Conservation (phyloP, 1,140 invertebrate genomes). For the Chrysopa pallens region DNA sequence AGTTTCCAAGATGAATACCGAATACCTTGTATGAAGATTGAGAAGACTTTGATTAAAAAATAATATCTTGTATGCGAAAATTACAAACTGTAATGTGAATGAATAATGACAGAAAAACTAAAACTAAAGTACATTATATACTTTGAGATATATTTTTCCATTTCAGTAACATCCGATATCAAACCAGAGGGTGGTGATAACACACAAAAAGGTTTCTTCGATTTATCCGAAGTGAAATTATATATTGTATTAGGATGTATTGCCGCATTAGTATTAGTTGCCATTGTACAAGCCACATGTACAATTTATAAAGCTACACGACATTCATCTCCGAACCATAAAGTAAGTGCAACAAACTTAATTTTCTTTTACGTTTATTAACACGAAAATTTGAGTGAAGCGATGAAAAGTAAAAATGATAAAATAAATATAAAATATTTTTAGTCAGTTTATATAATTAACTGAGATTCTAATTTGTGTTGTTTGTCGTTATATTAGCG, state of each 20-base stretch:
- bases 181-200: slow-evolving; percentile 12
- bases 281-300: slow-evolving; percentile 65
- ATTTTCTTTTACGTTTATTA: too few species aligned
- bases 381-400: too few species aligned
- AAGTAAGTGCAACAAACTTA: slow-evolving; percentile 9
- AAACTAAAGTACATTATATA: too few species aligned
- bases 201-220: slow-evolving; percentile 26
- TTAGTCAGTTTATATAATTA: not conserved
- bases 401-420: too few species aligned
- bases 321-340: slow-evolving; percentile 40
- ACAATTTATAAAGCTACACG: slow-evolving; percentile 55
- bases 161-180: slow-evolving; percentile 22
- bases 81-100: too few species aligned
- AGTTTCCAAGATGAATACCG: too few species aligned
- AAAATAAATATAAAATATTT: not conserved
- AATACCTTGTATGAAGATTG: too few species aligned
- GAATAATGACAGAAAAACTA: too few species aligned
- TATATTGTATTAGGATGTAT: slow-evolving; percentile 72
- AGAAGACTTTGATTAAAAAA: too few species aligned
- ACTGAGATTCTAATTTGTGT: too few species aligned
- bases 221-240: slow-evolving; percentile 46
- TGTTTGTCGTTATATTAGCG: too few species aligned
- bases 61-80: too few species aligned
- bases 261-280: slow-evolving; percentile 55
- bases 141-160: not conserved